Evolutionary conservation across 2,888 invertebrate genomes (phyloP), one percentile per base, ranked within the genome.

Genomic region (Scelioninae gen. 2): DNA sequence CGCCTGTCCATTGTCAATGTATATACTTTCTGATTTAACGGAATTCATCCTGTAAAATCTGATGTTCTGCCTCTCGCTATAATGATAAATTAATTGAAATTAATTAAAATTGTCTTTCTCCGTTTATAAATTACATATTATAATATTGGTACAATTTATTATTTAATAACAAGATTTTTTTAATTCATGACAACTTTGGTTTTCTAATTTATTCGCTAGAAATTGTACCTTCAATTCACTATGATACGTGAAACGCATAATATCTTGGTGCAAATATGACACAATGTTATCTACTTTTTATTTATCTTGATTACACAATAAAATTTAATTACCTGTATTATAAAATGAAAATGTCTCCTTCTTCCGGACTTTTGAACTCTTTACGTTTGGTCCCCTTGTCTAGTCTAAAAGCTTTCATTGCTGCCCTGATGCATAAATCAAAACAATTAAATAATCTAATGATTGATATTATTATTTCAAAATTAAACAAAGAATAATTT

Each of bases 351-450:
- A 41, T 70, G 69, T 19, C 69, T 28, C 39, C 63, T 61, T 55
- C 63, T 37, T 55, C 63, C 31, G 4, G 69, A 60, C 46, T 71
- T 64, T 35, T 71, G 71, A 3, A 64, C 71, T 50, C n/a, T 65
- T 60, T 22, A 58, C 15, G 53, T 71, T 71, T 43, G 60, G 58
- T n/a, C 10, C 28, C 3, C 11, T 46, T 53, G 46, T 71, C 64
- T 39, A 58, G 57, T 65, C 65, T 71, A 60, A 60, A 71, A 50
- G 13, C 37, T 64, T 52, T 64, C 71, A 71, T 71, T 46, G 64
- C 71, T 50, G 45, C 22, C 28, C 71, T 71, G 64, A 63, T 11
- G 41, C 6, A 6, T 25, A 25, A 25, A 4, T 25, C 6, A 25
- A 25, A 25, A 25, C 25, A 25, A 25, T 25, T 25, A 25, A 25